Evolutionary conservation across 2,797 vertebrate species (phyloP).

Genomic region (Tokudaia tokunoshimensis): DNA sequence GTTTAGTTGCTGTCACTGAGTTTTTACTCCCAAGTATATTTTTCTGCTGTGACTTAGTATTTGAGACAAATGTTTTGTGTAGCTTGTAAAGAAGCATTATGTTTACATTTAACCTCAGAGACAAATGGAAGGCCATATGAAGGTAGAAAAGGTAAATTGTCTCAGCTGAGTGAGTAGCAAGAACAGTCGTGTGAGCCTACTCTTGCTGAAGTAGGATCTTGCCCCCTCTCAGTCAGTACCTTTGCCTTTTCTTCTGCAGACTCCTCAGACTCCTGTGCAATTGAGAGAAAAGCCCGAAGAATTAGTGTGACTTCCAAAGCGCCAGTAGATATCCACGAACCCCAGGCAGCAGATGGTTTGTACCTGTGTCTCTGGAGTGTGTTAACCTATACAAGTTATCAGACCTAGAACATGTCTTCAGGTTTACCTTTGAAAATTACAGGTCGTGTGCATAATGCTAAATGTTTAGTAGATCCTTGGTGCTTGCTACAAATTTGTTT

Average conservation of each 20-base stretch:
- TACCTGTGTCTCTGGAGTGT: conserved; percentile 73
- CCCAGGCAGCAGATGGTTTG: conserved; percentile 84
- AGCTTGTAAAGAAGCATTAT: conserved; percentile 34
- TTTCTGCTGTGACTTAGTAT: neutral
- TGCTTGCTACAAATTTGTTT: neutral
- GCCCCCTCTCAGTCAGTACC: conserved; percentile 66
- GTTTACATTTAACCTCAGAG: neutral
- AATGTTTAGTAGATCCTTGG: neutral
- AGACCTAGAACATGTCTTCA: conserved; percentile 16
- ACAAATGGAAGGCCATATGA: neutral
- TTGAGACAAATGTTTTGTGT: neutral
- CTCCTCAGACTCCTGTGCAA: conserved; percentile 81
- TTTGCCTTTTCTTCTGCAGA: conserved; percentile 81
- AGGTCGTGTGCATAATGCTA: conserved; percentile 36
- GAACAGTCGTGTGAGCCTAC: neutral
- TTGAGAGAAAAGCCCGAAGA: conserved; percentile 87
- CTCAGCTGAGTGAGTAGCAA: neutral
- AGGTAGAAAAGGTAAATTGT: neutral
- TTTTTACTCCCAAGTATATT: neutral
- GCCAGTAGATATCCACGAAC: conserved; percentile 84
- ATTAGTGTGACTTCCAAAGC: conserved; percentile 87
- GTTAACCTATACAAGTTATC: neutral
- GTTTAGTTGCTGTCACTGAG: conserved; percentile 38
- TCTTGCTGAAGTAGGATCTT: conserved; percentile 48
- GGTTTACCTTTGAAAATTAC: conserved; percentile 24